Evolutionary conservation across 2,113 vertebrate species (phyloP), one percentile per base, ranked within the genome.

Genomic region (Petaurus breviceps): DNA sequence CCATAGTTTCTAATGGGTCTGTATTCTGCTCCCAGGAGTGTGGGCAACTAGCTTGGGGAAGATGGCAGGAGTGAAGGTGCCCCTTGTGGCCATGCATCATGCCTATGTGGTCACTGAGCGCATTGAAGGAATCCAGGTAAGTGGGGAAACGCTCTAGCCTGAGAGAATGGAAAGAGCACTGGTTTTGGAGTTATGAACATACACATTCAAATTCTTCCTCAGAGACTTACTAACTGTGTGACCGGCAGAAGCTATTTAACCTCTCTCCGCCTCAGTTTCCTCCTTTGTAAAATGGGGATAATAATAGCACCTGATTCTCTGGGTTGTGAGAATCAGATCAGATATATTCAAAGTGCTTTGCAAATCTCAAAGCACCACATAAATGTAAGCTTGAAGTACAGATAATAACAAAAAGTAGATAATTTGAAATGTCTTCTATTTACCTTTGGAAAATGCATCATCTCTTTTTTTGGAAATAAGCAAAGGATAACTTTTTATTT

Each of bases 51-150:
- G 99, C 0, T 98, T 99, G 97, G 99, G 99, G 9, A 96, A 89
- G 43, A 99, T 99, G 99, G 99, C 99, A 0, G 99, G 99, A 0
- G 99, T 99, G 50, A 99, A 98, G 1, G 99, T 99, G 57, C 99
- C 99, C 0, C 99, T 99, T 68, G 96, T 99, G 55, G 99, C 98
- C 0, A 99, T 99, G 99, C 99, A 99, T 97, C 99, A 99, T 0
- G 99, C 99, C 47, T 99, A 99, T 0, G 99, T 99, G 1, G 99
- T 99, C 97, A 99, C 99, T 0, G 99, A 99, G 98, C 99, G 99
- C 97, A 99, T 99, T 1, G 99, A 99, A 95, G 99, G 99, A 90
- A 99, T 99, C 94, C 99, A 99, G 99, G 99, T 99, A 95, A 61
- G 98, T 23, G 0, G 51, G 1, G 0, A 3, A 55, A 7, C 26